Evolutionary conservation across 2,113 vertebrate species (phyloP).

Genomic region (Zapornia atra): DNA sequence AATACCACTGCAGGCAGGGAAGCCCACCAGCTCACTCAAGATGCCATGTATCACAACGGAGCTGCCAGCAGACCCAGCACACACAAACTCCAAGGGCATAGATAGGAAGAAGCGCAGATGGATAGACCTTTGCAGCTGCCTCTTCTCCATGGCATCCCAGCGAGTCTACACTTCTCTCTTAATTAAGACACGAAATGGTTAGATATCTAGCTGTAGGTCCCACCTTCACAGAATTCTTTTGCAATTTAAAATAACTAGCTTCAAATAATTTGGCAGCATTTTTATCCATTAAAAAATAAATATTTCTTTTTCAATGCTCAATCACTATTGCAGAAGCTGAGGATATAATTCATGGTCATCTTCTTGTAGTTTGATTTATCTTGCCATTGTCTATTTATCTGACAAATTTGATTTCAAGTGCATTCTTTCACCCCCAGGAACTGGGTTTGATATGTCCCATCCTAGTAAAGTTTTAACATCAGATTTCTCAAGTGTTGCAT

Average conservation of each 20-base stretch:
- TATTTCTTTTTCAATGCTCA: neutral
- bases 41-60: rapidly evolving
- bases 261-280: neutral
- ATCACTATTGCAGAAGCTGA: neutral
- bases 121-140: neutral
- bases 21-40: neutral
- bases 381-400: neutral
- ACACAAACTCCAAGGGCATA: too few species aligned
- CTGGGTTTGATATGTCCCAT: neutral
- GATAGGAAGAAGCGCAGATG: neutral
- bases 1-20: neutral
- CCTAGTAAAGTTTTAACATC: neutral
- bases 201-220: neutral
- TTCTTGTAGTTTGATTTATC: neutral
- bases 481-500: neutral
- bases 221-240: neutral
- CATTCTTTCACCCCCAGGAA: neutral
- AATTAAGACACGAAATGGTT: neutral
- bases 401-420: neutral
- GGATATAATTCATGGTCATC: neutral
- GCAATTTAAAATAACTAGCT: neutral
- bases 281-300: neutral
- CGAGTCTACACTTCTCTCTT: neutral
- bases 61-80: neutral
- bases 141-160: neutral